These are phyloP conservation scores for Electrophaes corylata DNA, from an alignment of 2,888 invertebrate species.

Conservation along the genomic window DNA sequence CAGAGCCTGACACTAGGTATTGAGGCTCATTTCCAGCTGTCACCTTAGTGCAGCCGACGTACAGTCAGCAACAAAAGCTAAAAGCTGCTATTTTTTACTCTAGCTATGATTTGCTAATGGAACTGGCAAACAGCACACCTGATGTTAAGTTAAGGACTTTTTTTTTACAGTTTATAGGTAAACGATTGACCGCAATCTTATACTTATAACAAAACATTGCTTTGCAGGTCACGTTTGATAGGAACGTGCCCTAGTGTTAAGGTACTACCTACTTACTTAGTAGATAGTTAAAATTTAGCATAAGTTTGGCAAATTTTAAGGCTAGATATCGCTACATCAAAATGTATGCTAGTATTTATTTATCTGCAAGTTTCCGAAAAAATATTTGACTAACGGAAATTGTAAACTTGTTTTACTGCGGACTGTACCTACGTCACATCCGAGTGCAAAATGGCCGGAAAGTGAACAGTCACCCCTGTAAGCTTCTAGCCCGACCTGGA, in stretches of 20 bases:
- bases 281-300: too few species aligned
- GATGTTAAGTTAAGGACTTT: too few species aligned
- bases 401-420: not conserved
- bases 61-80: not conserved
- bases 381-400: not conserved
- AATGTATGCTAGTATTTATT: too few species aligned
- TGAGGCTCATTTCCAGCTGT: conserved; percentile 17
- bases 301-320: too few species aligned
- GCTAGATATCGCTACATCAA: too few species aligned
- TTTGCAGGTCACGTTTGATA: too few species aligned
- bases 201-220: too few species aligned
- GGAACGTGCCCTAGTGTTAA: too few species aligned
- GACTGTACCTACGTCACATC: not conserved
- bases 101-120: not conserved
- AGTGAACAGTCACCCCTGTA: not conserved
- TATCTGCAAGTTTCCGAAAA: not conserved
- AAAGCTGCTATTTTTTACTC: not conserved
- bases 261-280: too few species aligned
- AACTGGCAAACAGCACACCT: too few species aligned
- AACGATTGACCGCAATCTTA: too few species aligned
- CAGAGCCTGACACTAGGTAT: conserved; percentile 12
- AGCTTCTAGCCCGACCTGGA: not conserved
- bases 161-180: too few species aligned
- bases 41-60: conserved; percentile 12
- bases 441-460: not conserved